Percentiles rank a stretch among this genome's conserved stretches.
Conservation (phyloP, 2,113 vertebrate genomes). For the Todiramphus saurophagus region DNA sequence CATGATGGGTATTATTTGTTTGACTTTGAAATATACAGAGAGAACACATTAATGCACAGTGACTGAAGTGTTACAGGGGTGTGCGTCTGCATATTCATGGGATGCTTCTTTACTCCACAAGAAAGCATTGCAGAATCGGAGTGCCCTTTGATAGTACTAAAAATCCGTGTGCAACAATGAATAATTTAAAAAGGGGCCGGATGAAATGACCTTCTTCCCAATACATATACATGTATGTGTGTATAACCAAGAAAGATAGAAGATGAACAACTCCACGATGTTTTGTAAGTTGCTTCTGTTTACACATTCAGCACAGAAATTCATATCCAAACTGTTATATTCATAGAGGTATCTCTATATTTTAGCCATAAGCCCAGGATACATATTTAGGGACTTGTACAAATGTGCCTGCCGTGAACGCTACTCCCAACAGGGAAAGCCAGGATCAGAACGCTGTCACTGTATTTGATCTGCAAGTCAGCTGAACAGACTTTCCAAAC, state of each 20-base stretch:
- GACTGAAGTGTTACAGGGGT: slow-evolving; percentile 69
- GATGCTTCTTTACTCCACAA: slow-evolving; percentile 38
- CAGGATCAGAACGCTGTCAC: background rate
- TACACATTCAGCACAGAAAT: slow-evolving; percentile 38
- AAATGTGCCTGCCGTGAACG: background rate
- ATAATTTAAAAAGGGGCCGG: slow-evolving; percentile 66
- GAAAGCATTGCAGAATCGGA: slow-evolving; percentile 53
- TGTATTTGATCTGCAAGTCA: background rate
- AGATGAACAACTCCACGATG: background rate
- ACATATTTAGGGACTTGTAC: background rate
- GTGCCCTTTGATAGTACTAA: slow-evolving; percentile 76
- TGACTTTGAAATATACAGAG: slow-evolving; percentile 82
- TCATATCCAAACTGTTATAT: background rate
- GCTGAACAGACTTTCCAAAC: background rate
- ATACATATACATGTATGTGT: background rate
- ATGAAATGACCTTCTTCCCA: slow-evolving; percentile 23
- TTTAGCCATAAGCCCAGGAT: background rate
- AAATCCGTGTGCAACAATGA: slow-evolving; percentile 60
- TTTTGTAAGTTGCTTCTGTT: slow-evolving; percentile 24
- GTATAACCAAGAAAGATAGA: slow-evolving; percentile 30
- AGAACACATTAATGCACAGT: slow-evolving; percentile 78
- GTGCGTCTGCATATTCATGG: slow-evolving; percentile 89
- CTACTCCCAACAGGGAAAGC: background rate
- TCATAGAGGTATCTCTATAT: background rate
- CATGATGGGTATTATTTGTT: slow-evolving; percentile 84